phyloP scores from a whole-genome alignment of 2,888 invertebrate genomes.

The Margaritifera margaritifera region DNA sequence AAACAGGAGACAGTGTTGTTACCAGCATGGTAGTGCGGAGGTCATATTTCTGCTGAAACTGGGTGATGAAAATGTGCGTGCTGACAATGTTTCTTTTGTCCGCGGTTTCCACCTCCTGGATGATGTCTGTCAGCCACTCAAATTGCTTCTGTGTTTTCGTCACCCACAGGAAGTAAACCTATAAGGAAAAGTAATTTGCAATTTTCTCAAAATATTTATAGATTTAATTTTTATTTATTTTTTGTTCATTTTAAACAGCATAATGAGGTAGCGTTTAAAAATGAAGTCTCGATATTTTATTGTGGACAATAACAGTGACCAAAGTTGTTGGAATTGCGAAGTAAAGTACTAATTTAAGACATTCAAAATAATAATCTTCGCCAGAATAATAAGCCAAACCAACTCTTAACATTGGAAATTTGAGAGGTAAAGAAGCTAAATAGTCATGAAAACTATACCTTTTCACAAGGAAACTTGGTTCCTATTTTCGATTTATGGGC shows the following conservation, averaged over 20 bases:
- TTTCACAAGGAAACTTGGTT: slow-evolving; percentile 66
- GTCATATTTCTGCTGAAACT: slow-evolving; percentile 80
- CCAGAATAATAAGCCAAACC: too few species aligned
- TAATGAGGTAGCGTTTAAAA: too few species aligned
- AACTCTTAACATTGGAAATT: too few species aligned
- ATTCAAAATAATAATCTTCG: too few species aligned
- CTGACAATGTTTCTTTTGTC: slow-evolving; percentile 76
- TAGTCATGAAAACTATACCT: slow-evolving; percentile 47
- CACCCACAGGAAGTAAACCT: slow-evolving; percentile 80
- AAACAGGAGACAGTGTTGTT: slow-evolving; percentile 9
- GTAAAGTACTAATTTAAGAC: too few species aligned
- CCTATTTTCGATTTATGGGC: slow-evolving; percentile 69
- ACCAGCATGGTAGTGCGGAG: slow-evolving; percentile 79
- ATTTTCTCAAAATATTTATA: too few species aligned
- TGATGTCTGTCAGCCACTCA: slow-evolving; percentile 80
- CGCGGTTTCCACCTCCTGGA: slow-evolving; percentile 76
- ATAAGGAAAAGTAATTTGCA: slow-evolving; percentile 49
- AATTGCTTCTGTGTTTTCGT: slow-evolving; percentile 79
- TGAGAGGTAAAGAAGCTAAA: too few species aligned
- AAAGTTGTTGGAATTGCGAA: too few species aligned
- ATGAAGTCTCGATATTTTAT: too few species aligned
- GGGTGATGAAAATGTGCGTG: slow-evolving; percentile 79
- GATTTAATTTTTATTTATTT: too few species aligned
- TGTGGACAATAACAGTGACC: too few species aligned
- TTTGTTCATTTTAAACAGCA: too few species aligned